Base-by-base conservation (phyloP, 2,797 vertebrate species). In the Garrulus glandarius region DNA sequence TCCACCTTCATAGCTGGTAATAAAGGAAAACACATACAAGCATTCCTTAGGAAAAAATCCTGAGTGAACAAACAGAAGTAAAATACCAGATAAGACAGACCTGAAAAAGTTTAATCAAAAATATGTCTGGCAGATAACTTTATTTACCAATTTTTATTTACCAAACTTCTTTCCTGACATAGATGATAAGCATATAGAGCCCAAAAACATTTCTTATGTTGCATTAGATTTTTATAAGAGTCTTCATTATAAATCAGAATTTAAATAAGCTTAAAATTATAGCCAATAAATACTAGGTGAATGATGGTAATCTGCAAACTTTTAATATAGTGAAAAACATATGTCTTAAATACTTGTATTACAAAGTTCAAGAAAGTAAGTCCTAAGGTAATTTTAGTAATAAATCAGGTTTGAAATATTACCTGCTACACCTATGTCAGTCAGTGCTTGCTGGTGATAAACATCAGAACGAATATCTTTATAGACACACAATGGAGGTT, bases 401-500 rank as follows among this genome's bases (percentile, higher is more conserved):
- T 86, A 85, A 74, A 67, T 65, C 13, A 61, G 17, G 13, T 17
- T 61, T 63, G 11, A 79, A 83, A 70, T 69, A 69, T n/a, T 69
- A 50, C 24, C 19, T 27, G 6, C 5, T 64, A 2, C 34, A 63
- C 2, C 6, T 63, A 8, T 52, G 78, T 89, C 53, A 87, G 29
- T 67, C 37, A 55, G 29, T 12, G 5, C 3, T 79, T 80, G 9
- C 18, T 69, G 15, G 18, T 57, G 27, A 53, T 53, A 76, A 84
- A 36, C 20, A 44, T 16, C 60, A 60, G 2, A 37, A 59, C 0
- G 1, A 89, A 49, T 57, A 43, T 20, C 64, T 86, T 78, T 50
- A 50, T 63, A 84, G 77, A 68, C 3, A 69, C 32, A 72, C 2
- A 21, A 2, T 3, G 2, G 5, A 2, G 1, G 0, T 9, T 32